phyloP scores from a whole-genome alignment of 2,797 vertebrate genomes.

The Hemibagrus guttatus region DNA sequence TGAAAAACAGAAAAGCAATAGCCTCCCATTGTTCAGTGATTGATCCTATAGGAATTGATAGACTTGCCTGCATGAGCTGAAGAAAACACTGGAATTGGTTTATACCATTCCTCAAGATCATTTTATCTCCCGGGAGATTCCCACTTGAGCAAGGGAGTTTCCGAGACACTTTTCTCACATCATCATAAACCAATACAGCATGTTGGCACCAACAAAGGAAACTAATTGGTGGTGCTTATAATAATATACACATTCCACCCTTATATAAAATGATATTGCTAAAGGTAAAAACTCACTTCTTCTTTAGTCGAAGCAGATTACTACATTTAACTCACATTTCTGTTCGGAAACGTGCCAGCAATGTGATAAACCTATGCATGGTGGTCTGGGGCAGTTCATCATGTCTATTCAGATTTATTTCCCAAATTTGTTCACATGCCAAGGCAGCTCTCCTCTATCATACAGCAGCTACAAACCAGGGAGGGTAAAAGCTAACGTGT shows the following conservation, averaged over 20 bases:
- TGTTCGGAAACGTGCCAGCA: not conserved
- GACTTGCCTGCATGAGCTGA: not conserved
- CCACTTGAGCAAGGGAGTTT: not conserved
- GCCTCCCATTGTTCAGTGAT: not conserved
- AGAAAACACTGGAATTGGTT: not conserved
- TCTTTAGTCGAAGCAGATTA: not conserved
- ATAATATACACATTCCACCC: not conserved
- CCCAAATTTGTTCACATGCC: not conserved
- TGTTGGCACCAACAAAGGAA: not conserved
- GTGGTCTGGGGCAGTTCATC: not conserved
- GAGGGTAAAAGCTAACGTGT: not conserved
- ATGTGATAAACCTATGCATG: not conserved
- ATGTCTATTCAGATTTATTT: not conserved
- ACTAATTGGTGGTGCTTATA: not conserved
- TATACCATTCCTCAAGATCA: not conserved
- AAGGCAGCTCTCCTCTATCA: not conserved
- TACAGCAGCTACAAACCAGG: not conserved
- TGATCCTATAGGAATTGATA: not conserved
- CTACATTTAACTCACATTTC: not conserved
- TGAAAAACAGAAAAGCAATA: not conserved
- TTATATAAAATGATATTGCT: not conserved
- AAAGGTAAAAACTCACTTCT: not conserved
- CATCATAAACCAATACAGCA: not conserved
- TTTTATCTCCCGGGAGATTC: not conserved
- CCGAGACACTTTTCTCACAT: not conserved